Evolutionary conservation across 2,113 vertebrate genomes (phyloP).

Genomic region (Porphyrio hochstetteri): DNA sequence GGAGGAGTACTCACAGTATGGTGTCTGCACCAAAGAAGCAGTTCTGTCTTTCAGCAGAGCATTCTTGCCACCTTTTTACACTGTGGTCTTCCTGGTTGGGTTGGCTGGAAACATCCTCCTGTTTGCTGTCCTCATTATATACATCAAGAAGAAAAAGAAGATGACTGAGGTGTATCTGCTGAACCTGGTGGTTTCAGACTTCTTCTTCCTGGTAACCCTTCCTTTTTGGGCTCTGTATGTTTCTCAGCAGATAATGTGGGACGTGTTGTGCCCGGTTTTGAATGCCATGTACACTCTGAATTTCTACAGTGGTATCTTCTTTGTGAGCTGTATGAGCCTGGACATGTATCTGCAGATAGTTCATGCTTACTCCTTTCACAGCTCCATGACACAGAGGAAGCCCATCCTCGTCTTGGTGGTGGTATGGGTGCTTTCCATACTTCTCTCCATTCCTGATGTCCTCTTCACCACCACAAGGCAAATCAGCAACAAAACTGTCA

Average conservation of each 20-base stretch:
- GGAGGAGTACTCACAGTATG: not conserved
- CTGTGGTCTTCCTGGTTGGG: slow-evolving; percentile 61
- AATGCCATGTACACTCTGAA: slow-evolving; percentile 71
- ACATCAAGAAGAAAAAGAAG: slow-evolving; percentile 27
- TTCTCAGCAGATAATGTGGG: slow-evolving; percentile 73
- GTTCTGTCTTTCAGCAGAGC: slow-evolving; percentile 63
- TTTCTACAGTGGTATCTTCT: slow-evolving; percentile 80
- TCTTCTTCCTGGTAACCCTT: slow-evolving; percentile 73
- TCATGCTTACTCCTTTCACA: not conserved
- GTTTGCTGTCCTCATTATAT: slow-evolving; percentile 44
- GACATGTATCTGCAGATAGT: slow-evolving; percentile 73
- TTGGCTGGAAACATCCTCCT: slow-evolving; percentile 67
- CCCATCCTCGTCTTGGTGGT: not conserved
- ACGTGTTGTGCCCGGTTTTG: slow-evolving; percentile 68
- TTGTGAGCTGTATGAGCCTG: slow-evolving; percentile 77
- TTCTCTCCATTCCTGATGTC: slow-evolving; percentile 70
- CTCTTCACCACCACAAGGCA: slow-evolving; percentile 63
- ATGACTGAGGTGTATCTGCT: slow-evolving; percentile 68
- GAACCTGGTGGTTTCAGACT: slow-evolving; percentile 77
- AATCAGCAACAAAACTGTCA: not conserved
- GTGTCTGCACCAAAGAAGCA: slow-evolving; percentile 72
- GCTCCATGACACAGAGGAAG: not conserved
- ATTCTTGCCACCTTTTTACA: slow-evolving; percentile 75
- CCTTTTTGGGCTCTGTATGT: slow-evolving; percentile 76
- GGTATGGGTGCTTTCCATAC: slow-evolving; percentile 68